These are phyloP conservation scores for Periophthalmodon schlosseri DNA, from an alignment of 2,113 vertebrate species.

Conservation along the genomic window DNA sequence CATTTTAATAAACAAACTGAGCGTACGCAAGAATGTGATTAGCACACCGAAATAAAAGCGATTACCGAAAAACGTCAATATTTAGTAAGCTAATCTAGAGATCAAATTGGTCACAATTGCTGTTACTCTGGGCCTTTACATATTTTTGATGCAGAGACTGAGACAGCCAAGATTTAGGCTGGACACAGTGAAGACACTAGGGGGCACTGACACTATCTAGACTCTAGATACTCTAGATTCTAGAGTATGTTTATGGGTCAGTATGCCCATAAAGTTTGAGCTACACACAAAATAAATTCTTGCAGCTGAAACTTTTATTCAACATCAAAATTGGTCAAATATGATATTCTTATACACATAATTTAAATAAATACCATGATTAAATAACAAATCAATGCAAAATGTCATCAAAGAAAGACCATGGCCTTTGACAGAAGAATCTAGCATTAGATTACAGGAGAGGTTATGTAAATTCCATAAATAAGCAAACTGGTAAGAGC, in stretches of 20 bases:
- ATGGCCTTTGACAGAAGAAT: constrained; percentile 23
- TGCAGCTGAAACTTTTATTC: constrained; percentile 68
- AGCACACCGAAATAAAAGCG: background rate
- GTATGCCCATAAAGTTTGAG: background rate
- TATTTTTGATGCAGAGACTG: background rate
- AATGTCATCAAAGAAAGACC: constrained; percentile 51
- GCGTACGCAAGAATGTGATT: background rate
- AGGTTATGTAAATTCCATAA: constrained; percentile 57
- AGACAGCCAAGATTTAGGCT: background rate
- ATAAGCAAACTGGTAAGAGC: constrained; percentile 57
- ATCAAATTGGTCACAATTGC: background rate
- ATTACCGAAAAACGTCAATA: background rate
- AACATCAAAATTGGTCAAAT: constrained; percentile 69
- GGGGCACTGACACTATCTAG: background rate
- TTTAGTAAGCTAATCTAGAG: background rate
- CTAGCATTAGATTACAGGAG: constrained; percentile 41
- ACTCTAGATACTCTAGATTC: too few relatives aligned
- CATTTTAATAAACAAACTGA: background rate
- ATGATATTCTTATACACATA: constrained; percentile 65
- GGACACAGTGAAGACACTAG: background rate
- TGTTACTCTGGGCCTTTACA: background rate
- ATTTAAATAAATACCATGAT: constrained; percentile 67
- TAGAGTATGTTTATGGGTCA: too few relatives aligned
- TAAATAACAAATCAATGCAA: constrained; percentile 56
- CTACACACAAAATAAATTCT: constrained; percentile 27